Base-by-base conservation (phyloP, 2,888 invertebrate genomes). In the Agonopterix heracliana region DNA sequence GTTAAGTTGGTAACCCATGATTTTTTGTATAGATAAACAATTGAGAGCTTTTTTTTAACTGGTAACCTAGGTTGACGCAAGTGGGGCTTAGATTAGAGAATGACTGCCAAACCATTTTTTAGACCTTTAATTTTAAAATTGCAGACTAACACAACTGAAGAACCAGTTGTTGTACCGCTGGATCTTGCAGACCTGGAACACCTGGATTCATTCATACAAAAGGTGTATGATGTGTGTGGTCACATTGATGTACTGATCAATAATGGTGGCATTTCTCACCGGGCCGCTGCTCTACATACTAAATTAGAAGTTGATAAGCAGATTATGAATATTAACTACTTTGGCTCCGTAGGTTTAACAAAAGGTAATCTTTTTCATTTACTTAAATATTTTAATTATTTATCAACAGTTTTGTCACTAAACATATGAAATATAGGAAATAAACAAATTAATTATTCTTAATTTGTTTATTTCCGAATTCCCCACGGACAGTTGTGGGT, bases 301-400 rank as follows among this genome's bases (percentile, higher is more conserved):
- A 89, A 91, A 41, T 78, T 96, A 40, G 94, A 95, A 71, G 96
- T 98, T 9, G 94, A 97, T 77, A 90, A 93, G 53, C 93, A 93
- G 84, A 90, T 98, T 42, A 98, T 99, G 98, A 84, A 92, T 38
- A 93, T 97, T 7, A 99, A 99, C 88, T 99, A 96, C 79, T 97
- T 99, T 86, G 98, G 98, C 11, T 92, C 97, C 57, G 92, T 98
- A 48, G 95, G 95, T 36, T 81, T 99, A 26, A 96, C 97, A 1
- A 97, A 97, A 93, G 95, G 97, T 96, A 17, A 17, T 12, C 9
- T 11, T 38, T 35, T 13, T 9, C 38, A 14, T 26, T 26, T 2
- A 26, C 1, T 26, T 26, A 26, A 2, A 2, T 14, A 14, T 14
- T 14, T 14, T 2, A 2, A 14, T 14, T 14, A 14, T 1, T 14